phyloP scores from a whole-genome alignment of 2,888 invertebrate species.

The Synergus japonicus region DNA sequence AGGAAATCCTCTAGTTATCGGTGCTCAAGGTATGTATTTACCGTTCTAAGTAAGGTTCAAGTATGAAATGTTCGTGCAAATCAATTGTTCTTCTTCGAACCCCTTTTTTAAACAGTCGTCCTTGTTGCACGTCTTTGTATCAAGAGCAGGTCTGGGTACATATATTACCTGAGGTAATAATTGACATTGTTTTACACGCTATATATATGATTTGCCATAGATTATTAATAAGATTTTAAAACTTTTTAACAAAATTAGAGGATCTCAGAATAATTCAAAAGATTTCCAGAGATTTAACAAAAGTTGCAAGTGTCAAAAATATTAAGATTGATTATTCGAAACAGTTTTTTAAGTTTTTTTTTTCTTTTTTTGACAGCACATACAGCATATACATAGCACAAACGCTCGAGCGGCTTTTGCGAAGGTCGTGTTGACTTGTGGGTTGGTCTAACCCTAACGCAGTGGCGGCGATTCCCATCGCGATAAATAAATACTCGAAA shows the following conservation, averaged over 20 bases:
- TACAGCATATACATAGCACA: background rate
- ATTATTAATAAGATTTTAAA: too few species aligned
- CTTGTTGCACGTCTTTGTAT: background rate
- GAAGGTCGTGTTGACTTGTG: background rate
- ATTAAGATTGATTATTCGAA: background rate
- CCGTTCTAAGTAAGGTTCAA: constrained; percentile 32
- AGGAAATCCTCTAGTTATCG: constrained; percentile 78
- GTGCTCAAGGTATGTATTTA: constrained; percentile 65
- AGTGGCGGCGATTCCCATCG: constrained; percentile 60
- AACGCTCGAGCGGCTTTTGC: background rate
- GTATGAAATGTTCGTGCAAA: constrained; percentile 38
- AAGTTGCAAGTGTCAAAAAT: too few species aligned
- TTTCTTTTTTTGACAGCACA: too few species aligned
- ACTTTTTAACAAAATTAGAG: too few species aligned
- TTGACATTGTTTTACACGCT: too few species aligned
- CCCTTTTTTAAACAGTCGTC: background rate
- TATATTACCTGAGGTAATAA: too few species aligned
- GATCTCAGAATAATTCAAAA: too few species aligned
- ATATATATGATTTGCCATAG: too few species aligned
- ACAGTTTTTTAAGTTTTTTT: background rate
- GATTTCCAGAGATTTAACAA: too few species aligned
- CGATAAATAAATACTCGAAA: constrained; percentile 68
- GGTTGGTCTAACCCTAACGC: constrained; percentile 32
- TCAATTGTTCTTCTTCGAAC: constrained; percentile 42
- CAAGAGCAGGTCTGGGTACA: background rate